A percentile compares a stretch with the other conserved stretches of the same genome.
Conservation (phyloP, 2,797 vertebrate genomes). For the Emys orbicularis region DNA sequence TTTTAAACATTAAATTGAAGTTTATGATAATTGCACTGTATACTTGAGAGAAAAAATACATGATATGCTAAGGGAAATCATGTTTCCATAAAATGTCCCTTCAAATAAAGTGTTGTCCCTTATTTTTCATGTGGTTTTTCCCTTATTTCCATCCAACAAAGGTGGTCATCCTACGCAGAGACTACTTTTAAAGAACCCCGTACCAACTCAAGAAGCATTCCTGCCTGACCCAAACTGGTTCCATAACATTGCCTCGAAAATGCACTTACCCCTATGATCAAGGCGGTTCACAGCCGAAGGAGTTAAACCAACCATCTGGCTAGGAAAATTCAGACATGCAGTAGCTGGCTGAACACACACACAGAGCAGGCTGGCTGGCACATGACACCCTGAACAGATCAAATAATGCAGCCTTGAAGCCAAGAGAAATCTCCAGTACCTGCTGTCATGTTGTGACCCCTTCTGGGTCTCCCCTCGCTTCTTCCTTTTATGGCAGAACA, state of each 20-base stretch:
- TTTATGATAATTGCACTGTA: too few species aligned
- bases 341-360: slow-evolving; percentile 60
- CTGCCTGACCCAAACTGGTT: not conserved
- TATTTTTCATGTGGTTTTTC: too few species aligned
- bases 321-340: slow-evolving; percentile 55
- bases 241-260: not conserved
- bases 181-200: not conserved
- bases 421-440: slow-evolving; percentile 65
- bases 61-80: too few species aligned
- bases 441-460: slow-evolving; percentile 25
- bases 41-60: too few species aligned
- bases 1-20: too few species aligned
- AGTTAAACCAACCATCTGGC: slow-evolving; percentile 58
- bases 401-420: slow-evolving; percentile 64
- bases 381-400: slow-evolving; percentile 59
- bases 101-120: too few species aligned
- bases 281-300: slow-evolving; percentile 7
- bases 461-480: accelerated
- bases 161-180: not conserved
- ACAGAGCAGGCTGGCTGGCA: slow-evolving; percentile 62
- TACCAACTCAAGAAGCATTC: not conserved
- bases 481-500: slow-evolving; percentile 52
- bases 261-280: not conserved
- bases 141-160: too few species aligned
- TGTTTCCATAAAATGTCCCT: too few species aligned